These are phyloP conservation scores for Glyptemys insculpta DNA, from an alignment of 2,797 vertebrate genomes.

Conservation along the genomic window DNA sequence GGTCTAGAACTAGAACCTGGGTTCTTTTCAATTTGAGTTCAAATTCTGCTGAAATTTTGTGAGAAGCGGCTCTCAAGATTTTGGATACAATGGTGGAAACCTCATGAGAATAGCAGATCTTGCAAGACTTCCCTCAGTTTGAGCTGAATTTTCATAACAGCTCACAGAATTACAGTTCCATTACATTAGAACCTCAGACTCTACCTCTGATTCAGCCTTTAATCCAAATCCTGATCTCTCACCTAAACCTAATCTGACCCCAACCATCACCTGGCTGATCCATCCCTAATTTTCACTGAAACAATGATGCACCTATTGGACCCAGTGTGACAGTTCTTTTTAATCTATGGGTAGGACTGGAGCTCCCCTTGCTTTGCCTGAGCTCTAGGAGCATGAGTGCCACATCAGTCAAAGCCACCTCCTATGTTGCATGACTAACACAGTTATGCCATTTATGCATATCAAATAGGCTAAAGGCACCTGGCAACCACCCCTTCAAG, in stretches of 20 bases:
- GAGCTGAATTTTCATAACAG: background rate
- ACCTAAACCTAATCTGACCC: background rate
- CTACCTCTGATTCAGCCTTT: background rate
- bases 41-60: background rate
- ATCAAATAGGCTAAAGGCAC: background rate
- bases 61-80: background rate
- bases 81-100: background rate
- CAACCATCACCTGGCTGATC: background rate
- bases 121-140: background rate
- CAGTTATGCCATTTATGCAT: background rate
- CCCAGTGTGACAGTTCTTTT: accelerated
- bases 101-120: background rate
- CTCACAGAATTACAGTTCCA: background rate
- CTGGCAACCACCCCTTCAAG: background rate
- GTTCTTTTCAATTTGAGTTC: background rate
- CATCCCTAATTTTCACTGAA: background rate
- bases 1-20: background rate
- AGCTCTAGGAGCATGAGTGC: background rate
- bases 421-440: background rate
- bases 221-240: background rate
- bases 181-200: background rate
- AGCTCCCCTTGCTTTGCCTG: background rate
- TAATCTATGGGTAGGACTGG: background rate
- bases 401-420: background rate
- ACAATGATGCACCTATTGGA: background rate